Evolutionary conservation across 1,140 invertebrate species (phyloP).

Genomic region (Scaptomyza graminum): DNA sequence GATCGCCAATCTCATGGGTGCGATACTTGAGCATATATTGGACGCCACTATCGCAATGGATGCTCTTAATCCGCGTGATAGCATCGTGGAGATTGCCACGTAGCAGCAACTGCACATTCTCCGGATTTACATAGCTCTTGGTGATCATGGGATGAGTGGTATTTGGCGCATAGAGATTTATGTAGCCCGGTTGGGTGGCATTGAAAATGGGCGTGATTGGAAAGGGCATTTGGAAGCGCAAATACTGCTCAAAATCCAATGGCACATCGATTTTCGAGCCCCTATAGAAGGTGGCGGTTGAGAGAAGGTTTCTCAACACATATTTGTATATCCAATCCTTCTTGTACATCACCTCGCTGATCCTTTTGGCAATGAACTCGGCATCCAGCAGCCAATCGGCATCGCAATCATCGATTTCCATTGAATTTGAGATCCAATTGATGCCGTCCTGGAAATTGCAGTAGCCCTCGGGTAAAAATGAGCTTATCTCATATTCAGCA

Average conservation of each 20-base stretch:
- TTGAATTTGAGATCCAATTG: slow-evolving; percentile 45
- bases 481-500: slow-evolving; percentile 14
- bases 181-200: slow-evolving; percentile 47
- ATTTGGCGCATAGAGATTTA: slow-evolving; percentile 44
- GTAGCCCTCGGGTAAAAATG: slow-evolving; percentile 41
- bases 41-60: slow-evolving; percentile 40
- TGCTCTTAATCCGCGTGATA: slow-evolving; percentile 22
- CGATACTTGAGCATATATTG: slow-evolving; percentile 52
- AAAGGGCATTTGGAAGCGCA: slow-evolving; percentile 56
- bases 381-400: slow-evolving; percentile 49
- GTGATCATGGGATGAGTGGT: slow-evolving; percentile 49
- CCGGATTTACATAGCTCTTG: slow-evolving; percentile 51
- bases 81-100: slow-evolving; percentile 51
- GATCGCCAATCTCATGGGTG: slow-evolving; percentile 60
- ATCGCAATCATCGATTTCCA: slow-evolving; percentile 51
- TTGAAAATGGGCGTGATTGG: slow-evolving; percentile 57
- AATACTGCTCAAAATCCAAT: slow-evolving; percentile 55
- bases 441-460: slow-evolving; percentile 53
- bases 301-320: slow-evolving; percentile 40
- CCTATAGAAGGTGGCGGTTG: slow-evolving; percentile 57
- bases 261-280: slow-evolving; percentile 61
- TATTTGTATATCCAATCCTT: slow-evolving; percentile 57
- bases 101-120: slow-evolving; percentile 49
- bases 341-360: slow-evolving; percentile 50
- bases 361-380: slow-evolving; percentile 38